Conservation (phyloP, 2,113 vertebrate species). For the Notothenia coriiceps region DNA sequence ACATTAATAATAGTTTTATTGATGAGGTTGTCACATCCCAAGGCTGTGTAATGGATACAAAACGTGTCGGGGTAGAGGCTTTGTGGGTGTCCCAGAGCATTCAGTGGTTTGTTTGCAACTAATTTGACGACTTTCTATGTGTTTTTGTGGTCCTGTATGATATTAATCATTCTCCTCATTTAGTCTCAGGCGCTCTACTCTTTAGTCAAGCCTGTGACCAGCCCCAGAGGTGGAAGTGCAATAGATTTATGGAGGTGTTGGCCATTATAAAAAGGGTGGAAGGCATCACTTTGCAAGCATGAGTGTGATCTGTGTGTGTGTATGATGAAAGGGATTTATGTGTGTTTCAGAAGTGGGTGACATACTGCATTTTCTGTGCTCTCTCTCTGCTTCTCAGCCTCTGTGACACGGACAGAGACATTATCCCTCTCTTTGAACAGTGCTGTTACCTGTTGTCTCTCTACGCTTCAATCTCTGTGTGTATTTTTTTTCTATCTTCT, state of each 20-base stretch:
- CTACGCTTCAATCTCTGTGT: background rate
- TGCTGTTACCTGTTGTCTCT: conserved; percentile 29
- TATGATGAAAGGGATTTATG: conserved; percentile 19
- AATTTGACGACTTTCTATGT: conserved; percentile 33
- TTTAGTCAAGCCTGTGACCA: conserved; percentile 50
- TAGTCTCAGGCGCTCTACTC: conserved; percentile 28
- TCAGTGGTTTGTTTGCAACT: conserved; percentile 21
- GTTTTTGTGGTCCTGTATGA: conserved; percentile 15
- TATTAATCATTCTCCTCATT: conserved; percentile 56
- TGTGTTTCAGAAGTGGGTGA: conserved; percentile 8
- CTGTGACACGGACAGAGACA: conserved; percentile 21
- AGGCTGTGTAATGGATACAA: conserved; percentile 58
- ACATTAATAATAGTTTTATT: conserved; percentile 71
- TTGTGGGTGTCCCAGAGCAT: conserved; percentile 60
- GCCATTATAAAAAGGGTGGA: conserved; percentile 16
- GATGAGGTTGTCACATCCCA: conserved; percentile 63
- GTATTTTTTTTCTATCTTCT: background rate
- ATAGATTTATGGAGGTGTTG: background rate
- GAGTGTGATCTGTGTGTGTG: conserved; percentile 1
- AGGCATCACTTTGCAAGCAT: background rate
- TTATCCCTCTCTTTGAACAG: conserved; percentile 30
- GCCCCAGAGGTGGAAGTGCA: conserved; percentile 23
- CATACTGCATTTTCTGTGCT: conserved; percentile 2
- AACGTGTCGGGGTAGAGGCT: conserved; percentile 46
- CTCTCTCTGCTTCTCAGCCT: conserved; percentile 9